Conservation (phyloP, 53 echinoderm and acorn worm species). For the Hippasteria phrygiana region DNA sequence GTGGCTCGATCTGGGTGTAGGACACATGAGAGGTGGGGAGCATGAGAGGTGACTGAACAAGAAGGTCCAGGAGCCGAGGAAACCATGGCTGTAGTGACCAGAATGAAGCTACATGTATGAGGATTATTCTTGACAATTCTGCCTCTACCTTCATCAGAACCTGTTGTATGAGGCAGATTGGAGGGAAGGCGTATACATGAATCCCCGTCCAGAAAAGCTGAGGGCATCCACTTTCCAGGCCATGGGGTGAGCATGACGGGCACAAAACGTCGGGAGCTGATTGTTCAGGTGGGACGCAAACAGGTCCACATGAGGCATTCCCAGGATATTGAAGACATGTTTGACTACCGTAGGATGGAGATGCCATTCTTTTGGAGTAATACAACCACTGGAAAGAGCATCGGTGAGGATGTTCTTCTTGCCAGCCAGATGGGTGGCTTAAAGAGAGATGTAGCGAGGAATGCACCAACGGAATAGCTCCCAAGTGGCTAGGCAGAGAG, state of each 20-base stretch:
- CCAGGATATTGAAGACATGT: background rate
- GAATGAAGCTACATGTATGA: constrained; percentile 18
- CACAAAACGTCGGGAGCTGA: background rate
- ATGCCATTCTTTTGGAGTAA: background rate
- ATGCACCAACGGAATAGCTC: no score
- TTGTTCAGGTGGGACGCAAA: no score
- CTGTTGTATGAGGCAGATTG: background rate
- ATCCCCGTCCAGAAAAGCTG: constrained; percentile 42
- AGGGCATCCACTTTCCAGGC: background rate
- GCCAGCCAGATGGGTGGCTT: no score
- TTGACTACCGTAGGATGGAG: background rate
- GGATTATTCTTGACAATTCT: constrained; percentile 23
- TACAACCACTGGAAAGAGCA: background rate
- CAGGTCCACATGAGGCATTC: no score
- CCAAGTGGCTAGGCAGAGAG: no score
- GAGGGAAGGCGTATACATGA: constrained; percentile 33
- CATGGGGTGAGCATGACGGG: background rate
- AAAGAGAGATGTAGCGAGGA: no score
- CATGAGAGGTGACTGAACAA: background rate
- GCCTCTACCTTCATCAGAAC: constrained; percentile 13
- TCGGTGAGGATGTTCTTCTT: no score
- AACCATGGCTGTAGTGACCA: constrained; percentile 44
- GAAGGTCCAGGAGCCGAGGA: constrained; percentile 8
- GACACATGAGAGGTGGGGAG: background rate
- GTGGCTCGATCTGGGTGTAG: background rate